These are phyloP conservation scores for Phylloscopus collybita DNA, from an alignment of 2,797 vertebrate genomes.

Conservation along the genomic window DNA sequence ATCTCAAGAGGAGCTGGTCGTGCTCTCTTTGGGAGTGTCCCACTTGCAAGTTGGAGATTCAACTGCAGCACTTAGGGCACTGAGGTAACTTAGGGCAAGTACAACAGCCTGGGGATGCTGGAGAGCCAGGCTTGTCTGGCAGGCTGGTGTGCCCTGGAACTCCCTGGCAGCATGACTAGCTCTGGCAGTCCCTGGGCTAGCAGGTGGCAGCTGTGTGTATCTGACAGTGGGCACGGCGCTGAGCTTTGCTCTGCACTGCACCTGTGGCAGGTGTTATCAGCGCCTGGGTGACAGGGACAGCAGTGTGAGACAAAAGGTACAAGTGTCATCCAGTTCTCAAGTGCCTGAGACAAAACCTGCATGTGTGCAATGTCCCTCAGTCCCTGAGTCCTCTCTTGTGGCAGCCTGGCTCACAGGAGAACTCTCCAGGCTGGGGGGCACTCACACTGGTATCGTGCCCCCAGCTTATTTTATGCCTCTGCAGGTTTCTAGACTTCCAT, in stretches of 20 bases:
- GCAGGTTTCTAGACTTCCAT: neutral
- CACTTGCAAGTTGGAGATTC: neutral
- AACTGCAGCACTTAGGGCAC: neutral
- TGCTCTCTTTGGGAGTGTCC: neutral
- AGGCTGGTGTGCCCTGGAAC: neutral
- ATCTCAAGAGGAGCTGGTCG: neutral
- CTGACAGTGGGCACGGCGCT: neutral
- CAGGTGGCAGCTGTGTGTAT: neutral
- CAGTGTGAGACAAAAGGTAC: neutral
- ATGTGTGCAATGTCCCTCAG: fast-evolving
- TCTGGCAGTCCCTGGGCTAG: neutral
- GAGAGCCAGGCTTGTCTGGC: neutral
- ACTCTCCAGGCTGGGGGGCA: neutral
- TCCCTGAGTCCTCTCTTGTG: neutral
- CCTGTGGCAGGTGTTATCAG: neutral
- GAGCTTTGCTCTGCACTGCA: neutral
- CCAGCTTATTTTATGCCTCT: neutral
- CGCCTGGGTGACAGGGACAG: neutral
- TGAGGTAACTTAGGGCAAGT: neutral
- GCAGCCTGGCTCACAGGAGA: neutral
- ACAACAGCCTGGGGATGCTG: fast-evolving
- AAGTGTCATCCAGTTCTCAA: neutral
- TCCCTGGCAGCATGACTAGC: neutral
- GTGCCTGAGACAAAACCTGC: neutral
- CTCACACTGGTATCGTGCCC: neutral